Evolutionary conservation across 2,888 invertebrate genomes (phyloP), one percentile per base, ranked within the genome.

Genomic region (Panopea generosa): DNA sequence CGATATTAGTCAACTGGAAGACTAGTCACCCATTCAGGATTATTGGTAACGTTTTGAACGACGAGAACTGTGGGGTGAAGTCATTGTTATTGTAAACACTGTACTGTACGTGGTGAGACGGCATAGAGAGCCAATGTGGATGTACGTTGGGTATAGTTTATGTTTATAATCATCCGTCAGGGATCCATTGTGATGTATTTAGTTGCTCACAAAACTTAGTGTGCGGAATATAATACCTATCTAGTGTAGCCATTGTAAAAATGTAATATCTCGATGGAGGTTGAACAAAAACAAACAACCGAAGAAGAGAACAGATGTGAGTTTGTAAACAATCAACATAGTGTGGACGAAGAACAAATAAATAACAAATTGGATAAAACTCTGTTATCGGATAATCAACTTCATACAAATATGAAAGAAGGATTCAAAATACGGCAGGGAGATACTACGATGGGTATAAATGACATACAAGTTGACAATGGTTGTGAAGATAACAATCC

Each of bases 1-100:
- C 69, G 33, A n/a, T 47, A 33, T 61, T 56, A 69, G 47, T 61
- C 69, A 69, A 47, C 47, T 69, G 69, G 55, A 69, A 69, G 61
- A 61, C 20, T n/a, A 29, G 27, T 53, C 53, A 50, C 22, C 50
- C 22, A 50, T 50, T 50, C 50, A 22, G 50, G 24, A 24, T 18
- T 18, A 24, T 18, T 50, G 50, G 20, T 50, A 50, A 20, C 22
- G 11, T 50, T 18, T 11, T 9, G 45, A 3, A 50, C 33, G 33
- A 50, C 50, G 4, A 45, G 16, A 50, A 50, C 20, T 50, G 50
- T 18, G 22, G 22, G 11, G 11, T 50, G 22, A 50, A 33, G 4
- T 4, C 33, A 22, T 50, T 50, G 50, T 50, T 50, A 24, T 50
- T 18, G 18, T 50, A 14, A 24, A 24, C 20, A 50, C 6, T 33